Evolutionary conservation across 1,140 invertebrate species (phyloP).

Genomic region (Chrysomallon squamiferum): DNA sequence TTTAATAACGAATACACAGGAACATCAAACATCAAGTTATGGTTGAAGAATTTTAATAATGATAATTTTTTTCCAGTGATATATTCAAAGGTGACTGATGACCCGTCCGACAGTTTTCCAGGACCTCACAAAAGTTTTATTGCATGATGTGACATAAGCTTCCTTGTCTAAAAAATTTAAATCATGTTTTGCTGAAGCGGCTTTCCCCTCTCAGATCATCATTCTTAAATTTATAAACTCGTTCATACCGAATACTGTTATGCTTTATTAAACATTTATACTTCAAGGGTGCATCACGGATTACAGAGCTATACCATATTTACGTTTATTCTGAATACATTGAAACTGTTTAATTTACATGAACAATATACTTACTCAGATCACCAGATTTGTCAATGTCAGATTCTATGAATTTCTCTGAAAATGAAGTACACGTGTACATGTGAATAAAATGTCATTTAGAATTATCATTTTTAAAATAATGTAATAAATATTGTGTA

Average conservation of each 20-base stretch:
- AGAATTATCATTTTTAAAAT: not conserved
- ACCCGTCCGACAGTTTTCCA: not conserved
- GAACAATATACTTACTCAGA: slow-evolving; percentile 37
- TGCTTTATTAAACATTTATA: no score
- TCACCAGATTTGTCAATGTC: slow-evolving; percentile 49
- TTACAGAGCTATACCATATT: no score
- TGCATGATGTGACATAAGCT: not conserved
- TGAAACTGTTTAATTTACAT: not conserved
- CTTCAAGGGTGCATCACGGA: no score
- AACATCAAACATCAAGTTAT: not conserved
- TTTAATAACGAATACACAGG: not conserved
- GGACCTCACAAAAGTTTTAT: not conserved
- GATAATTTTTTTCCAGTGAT: not conserved
- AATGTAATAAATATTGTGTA: not conserved
- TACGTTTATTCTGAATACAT: not conserved
- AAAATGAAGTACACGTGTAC: slow-evolving; percentile 19
- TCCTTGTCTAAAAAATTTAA: no score
- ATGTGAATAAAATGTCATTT: not conserved
- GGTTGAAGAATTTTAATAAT: not conserved
- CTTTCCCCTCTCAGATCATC: no score
- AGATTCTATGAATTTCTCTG: slow-evolving; percentile 53
- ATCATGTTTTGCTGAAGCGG: no score
- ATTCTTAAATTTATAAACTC: no score
- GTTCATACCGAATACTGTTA: no score
- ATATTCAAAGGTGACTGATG: not conserved